Evolutionary conservation across 2,113 vertebrate genomes (phyloP), one percentile per base, ranked within the genome.

Genomic region (Accipiter cooperii): DNA sequence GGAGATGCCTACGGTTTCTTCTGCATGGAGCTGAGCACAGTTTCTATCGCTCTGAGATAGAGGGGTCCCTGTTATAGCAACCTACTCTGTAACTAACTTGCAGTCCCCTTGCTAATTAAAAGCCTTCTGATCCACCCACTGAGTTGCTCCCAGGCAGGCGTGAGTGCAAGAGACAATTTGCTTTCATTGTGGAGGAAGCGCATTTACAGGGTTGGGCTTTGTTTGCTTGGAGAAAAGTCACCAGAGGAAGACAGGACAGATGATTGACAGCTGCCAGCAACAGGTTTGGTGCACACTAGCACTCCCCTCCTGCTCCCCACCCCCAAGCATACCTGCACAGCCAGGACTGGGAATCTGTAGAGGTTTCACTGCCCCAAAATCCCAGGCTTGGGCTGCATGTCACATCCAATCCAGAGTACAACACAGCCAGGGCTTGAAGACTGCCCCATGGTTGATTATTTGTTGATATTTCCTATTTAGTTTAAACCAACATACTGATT

Each of bases 401-500:
- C 82, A 57, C 51, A 74, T 64, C 46, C 87, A 64, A 78, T 40
- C 75, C 89, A 91, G 75, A 69, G 42, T 82, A 86, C 81, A 92
- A 51, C 61, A 90, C 40, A 87, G 51, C 44, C 31, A 89, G 33
- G 55, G 8, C 13, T 77, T 74, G 83, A 93, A 38, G 80, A 34
- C 74, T 78, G 51, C 58, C 84, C 78, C 63, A 4, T 36, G 42
- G 76, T 60, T 94, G 95, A 87, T 87, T 91, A 93, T 95, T 95
- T 96, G 88, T 74, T 90, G 88, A 94, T 96, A 96, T 52, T 84
- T 93, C 76, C 65, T 94, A 89, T 85, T 95, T 70, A 64, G 65
- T 89, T 96, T 95, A 90, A 96, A 91, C 91, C 94, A 94, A 80
- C 85, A 91, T 84, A 87, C 95, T 88, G 89, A 94, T 95, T 58